phyloP scores from a whole-genome alignment of 2,888 invertebrate species.

The Lissonota sp. region DNA sequence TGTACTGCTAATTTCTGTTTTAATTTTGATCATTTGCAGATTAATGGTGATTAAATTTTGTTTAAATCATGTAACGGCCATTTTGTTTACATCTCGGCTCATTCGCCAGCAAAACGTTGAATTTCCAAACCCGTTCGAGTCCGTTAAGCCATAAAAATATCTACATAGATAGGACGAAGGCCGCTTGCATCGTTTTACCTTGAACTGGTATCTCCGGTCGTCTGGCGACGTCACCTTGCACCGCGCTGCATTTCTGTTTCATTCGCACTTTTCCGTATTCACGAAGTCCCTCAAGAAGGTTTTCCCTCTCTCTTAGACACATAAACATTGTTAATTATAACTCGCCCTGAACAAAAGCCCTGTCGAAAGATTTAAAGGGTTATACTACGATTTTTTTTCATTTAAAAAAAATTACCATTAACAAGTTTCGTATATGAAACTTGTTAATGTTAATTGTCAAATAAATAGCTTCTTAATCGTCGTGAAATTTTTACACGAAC shows the following conservation, averaged over 20 bases:
- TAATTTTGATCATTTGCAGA: too few species aligned
- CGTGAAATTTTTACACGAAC: too few species aligned
- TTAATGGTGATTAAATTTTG: background rate
- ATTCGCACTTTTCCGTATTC: constrained; percentile 73
- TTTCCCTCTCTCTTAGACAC: constrained; percentile 1
- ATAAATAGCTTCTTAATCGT: too few species aligned
- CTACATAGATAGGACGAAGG: constrained; percentile 16
- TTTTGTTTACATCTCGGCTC: constrained; percentile 25
- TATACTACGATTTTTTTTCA: too few species aligned
- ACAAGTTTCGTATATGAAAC: too few species aligned
- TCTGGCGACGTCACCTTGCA: constrained; percentile 68
- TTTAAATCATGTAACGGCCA: background rate
- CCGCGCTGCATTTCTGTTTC: constrained; percentile 36
- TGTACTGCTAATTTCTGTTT: too few species aligned
- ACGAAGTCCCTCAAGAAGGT: constrained; percentile 71
- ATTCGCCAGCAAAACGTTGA: constrained; percentile 24
- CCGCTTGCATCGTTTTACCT: constrained; percentile 50
- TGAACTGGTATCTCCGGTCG: constrained; percentile 32
- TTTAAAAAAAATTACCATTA: too few species aligned
- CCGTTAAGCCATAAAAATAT: background rate
- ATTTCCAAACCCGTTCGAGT: constrained; percentile 17
- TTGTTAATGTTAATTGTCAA: too few species aligned
- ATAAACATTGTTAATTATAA: too few species aligned
- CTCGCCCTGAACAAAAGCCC: too few species aligned
- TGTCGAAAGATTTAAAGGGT: too few species aligned